Evolutionary conservation across 2,113 vertebrate species (phyloP).

Genomic region (Erpornis zantholeuca): DNA sequence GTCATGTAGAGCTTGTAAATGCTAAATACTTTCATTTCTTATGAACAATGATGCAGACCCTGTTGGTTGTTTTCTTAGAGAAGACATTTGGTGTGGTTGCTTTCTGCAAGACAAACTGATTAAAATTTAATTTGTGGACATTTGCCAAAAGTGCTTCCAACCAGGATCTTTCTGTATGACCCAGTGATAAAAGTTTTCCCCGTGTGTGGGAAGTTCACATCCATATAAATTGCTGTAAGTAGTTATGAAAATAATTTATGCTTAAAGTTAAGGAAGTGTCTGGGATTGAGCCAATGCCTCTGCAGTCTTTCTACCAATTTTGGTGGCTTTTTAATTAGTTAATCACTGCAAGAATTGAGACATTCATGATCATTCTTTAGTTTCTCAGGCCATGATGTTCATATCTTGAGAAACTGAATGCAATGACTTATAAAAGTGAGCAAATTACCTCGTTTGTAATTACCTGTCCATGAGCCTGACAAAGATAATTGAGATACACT

Average conservation of each 20-base stretch:
- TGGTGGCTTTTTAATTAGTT: not conserved
- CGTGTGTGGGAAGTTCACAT: not conserved
- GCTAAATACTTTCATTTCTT: not conserved
- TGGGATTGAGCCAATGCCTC: not conserved
- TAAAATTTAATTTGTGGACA: not conserved
- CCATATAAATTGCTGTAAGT: not conserved
- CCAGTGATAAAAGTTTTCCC: not conserved
- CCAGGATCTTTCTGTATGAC: not conserved
- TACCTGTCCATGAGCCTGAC: not conserved
- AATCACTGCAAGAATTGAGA: not conserved
- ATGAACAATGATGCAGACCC: not conserved
- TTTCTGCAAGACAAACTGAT: not conserved
- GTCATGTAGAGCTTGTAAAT: not conserved
- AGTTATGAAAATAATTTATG: not conserved
- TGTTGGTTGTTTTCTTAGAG: not conserved
- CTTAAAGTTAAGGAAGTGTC: not conserved
- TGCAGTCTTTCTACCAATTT: not conserved
- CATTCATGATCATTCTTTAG: not conserved
- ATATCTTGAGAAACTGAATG: not conserved
- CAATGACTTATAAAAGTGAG: not conserved
- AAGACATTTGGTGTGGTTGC: not conserved
- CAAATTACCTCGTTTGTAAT: not conserved
- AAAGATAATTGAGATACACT: not conserved
- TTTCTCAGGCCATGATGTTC: not conserved
- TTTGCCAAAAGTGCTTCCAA: not conserved